Evolutionary conservation across 2,113 vertebrate genomes (phyloP).

Genomic region (Cyanoliseus patagonus): DNA sequence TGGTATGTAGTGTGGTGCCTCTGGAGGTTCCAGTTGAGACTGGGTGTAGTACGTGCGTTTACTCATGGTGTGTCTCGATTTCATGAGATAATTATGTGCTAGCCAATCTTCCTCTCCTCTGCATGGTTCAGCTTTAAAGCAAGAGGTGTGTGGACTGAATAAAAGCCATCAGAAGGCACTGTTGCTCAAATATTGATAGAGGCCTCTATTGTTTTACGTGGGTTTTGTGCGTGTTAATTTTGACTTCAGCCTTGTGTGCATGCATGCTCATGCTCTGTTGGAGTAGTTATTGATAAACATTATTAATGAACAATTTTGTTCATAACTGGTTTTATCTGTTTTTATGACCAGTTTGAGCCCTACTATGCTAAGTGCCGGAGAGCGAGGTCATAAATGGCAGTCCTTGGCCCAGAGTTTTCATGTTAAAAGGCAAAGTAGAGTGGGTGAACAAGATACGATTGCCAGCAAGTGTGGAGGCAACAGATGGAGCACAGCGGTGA

Average conservation of each 20-base stretch:
- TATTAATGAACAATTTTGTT: neutral
- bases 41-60: rapidly evolving
- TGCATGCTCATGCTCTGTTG: neutral
- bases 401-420: neutral
- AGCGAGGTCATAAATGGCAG: rapidly evolving
- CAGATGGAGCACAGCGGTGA: neutral
- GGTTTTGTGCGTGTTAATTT: neutral
- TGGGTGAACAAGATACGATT: neutral
- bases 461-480: neutral
- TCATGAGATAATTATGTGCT: neutral
- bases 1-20: neutral
- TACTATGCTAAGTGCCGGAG: neutral
- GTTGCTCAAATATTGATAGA: neutral
- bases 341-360: neutral
- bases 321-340: neutral
- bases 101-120: neutral
- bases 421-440: neutral
- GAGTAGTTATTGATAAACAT: neutral
- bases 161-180: neutral
- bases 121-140: neutral
- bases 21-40: neutral
- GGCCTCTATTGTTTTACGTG: neutral
- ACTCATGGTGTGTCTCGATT: neutral
- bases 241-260: neutral
- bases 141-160: neutral